A percentile compares a stretch with the other conserved stretches of the same genome.
Evolutionary conservation across 2,888 invertebrate genomes (phyloP).

Genomic region (Calameuta filiformis): DNA sequence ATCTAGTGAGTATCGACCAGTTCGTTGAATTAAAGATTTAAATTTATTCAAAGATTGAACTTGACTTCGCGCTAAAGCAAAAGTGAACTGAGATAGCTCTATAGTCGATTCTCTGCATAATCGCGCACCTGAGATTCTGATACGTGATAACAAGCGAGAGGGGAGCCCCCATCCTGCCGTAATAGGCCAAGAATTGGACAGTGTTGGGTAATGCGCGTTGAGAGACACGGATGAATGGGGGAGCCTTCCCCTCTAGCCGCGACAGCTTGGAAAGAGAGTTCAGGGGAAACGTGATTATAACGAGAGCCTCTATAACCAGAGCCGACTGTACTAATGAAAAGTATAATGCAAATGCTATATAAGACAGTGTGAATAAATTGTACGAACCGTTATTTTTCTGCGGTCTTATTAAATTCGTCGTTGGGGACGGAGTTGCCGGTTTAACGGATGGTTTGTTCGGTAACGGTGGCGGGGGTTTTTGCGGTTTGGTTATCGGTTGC

Average conservation of each 20-base stretch:
- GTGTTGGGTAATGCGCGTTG: too few relatives aligned
- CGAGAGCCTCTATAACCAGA: too few relatives aligned
- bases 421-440: constrained; percentile 28
- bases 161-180: too few relatives aligned
- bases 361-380: background rate
- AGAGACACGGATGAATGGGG: too few relatives aligned
- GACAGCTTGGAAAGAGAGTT: too few relatives aligned
- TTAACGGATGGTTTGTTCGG: constrained; percentile 45
- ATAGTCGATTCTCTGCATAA: background rate
- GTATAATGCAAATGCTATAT: background rate
- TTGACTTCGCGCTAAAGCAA: background rate
- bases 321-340: background rate
- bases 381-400: background rate
- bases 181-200: too few relatives aligned
- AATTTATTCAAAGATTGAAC: background rate
- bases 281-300: too few relatives aligned
- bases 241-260: too few relatives aligned
- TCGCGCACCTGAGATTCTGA: too few relatives aligned
- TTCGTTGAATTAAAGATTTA: background rate
- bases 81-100: background rate
- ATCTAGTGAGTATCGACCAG: background rate
- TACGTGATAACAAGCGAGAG: too few relatives aligned
- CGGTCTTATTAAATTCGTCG: background rate
- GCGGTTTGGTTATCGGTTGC: constrained; percentile 22
- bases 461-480: constrained; percentile 41